A percentile compares a stretch with the other conserved stretches of the same genome.
Evolutionary conservation across 2,888 invertebrate genomes (phyloP).

Genomic region (Scaptomyza cyrtandrae): DNA sequence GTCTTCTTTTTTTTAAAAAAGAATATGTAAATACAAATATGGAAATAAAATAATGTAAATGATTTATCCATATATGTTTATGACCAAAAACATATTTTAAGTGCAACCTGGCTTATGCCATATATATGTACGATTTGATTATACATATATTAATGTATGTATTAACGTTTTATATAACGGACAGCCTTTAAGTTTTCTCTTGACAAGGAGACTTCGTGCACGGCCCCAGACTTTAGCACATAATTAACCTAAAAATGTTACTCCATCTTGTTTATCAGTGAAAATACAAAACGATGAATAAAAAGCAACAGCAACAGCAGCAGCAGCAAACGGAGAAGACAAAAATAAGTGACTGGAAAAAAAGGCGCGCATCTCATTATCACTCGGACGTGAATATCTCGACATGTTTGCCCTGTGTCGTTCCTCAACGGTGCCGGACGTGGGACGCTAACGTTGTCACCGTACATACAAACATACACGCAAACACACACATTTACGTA

Average conservation of each 20-base stretch:
- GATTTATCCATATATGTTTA: neutral
- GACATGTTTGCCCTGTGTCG: slow-evolving; percentile 76
- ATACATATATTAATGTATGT: slow-evolving; percentile 31
- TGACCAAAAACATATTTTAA: neutral
- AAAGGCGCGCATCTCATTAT: slow-evolving; percentile 83
- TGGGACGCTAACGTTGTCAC: slow-evolving; percentile 57
- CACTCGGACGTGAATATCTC: slow-evolving; percentile 82
- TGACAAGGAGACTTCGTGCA: slow-evolving; percentile 41
- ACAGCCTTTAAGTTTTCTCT: slow-evolving; percentile 40
- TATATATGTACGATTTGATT: slow-evolving; percentile 5
- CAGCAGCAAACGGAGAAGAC: slow-evolving; percentile 39
- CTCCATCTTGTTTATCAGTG: slow-evolving; percentile 81
- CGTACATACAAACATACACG: slow-evolving; percentile 33
- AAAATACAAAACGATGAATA: slow-evolving; percentile 61
- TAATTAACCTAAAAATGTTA: slow-evolving; percentile 84
- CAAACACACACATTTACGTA: slow-evolving; percentile 3
- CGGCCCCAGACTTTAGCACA: slow-evolving; percentile 80
- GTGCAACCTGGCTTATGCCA: neutral
- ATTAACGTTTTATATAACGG: slow-evolving; percentile 22
- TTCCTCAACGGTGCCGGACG: slow-evolving; percentile 57
- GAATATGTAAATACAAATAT: too few relatives aligned
- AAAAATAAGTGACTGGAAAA: slow-evolving; percentile 56
- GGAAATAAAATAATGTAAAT: neutral
- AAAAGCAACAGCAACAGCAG: slow-evolving; percentile 15
- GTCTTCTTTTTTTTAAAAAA: too few relatives aligned